Evolutionary conservation across 2,797 vertebrate genomes (phyloP), one percentile per base, ranked within the genome.

Genomic region (Tapera naevia): DNA sequence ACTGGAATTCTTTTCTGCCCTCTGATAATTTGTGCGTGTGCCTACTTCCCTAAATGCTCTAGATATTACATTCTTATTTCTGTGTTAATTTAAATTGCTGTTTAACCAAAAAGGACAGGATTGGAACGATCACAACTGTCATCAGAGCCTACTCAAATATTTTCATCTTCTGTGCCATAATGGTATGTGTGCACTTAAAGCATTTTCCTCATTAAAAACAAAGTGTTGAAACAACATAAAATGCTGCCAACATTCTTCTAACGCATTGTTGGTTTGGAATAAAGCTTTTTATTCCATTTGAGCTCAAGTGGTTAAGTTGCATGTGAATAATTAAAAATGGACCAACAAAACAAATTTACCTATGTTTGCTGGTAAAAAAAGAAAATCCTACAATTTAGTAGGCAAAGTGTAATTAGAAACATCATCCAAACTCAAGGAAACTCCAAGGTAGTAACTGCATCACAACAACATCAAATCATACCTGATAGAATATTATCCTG

Each of bases 181-280:
- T 43, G 53, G 54, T 73, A 41, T 60, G 56, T 75, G 54, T 89
- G 69, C 85, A 92, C 90, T 95, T 88, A 89, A 86, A 91, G 78
- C 58, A 85, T 93, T 96, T 97, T 96, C 27, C 62, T 96, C 88
- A 91, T 92, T 96, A 96, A 95, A 93, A 17, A 87, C 79, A 71
- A 90, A 93, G 66, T n/a, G 33, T 66, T 87, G 83, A 79, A 90
- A 48, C 61, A 93, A 58, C 64, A 74, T 61, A 91, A 97, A 95
- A 97, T 58, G 83, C 75, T 95, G 91, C 78, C 80, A 94, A 86
- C 57, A 65, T 89, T 89, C 82, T 94, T 91, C 89, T 92, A 96
- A 96, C 91, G 70, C 53, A 88, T 80, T 1, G 0, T 4, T 86
- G 74, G 60, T 86, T 93, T 94, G 86, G 73, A 97, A 94, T 82